Conservation (phyloP, 2,113 vertebrate species). For the Poecilia latipinna region DNA sequence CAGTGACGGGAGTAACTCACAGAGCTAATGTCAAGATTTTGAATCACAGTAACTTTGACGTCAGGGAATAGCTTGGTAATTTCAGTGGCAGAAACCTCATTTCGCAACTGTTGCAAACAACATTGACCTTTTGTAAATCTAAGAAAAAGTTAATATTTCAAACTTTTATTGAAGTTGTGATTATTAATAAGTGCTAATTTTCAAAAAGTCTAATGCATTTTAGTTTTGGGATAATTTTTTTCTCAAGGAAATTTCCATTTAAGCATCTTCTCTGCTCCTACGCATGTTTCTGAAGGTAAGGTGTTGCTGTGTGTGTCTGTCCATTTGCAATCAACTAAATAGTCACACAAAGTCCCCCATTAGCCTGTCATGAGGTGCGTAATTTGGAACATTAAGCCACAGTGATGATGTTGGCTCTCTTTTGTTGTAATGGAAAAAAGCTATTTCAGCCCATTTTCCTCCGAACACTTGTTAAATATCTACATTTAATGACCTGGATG, state of each 20-base stretch:
- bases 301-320: neutral
- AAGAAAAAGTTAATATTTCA: too few relatives aligned
- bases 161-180: too few relatives aligned
- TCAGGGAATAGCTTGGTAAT: neutral
- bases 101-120: neutral
- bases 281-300: neutral
- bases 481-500: neutral
- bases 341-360: conserved; percentile 22
- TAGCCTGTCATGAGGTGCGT: conserved; percentile 21
- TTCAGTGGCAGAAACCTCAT: neutral
- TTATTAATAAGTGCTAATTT: too few relatives aligned
- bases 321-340: conserved; percentile 14
- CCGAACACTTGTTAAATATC: neutral
- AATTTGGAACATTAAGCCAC: conserved; percentile 21
- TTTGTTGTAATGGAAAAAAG: conserved; percentile 24
- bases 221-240: neutral
- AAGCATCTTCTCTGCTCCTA: neutral
- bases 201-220: too few relatives aligned
- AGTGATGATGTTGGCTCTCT: conserved; percentile 5
- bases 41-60: neutral
- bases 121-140: neutral
- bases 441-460: conserved; percentile 17
- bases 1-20: neutral
- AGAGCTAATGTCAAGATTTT: neutral
- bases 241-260: neutral